These are phyloP conservation scores for Anolis sagrei DNA, from an alignment of 2,113 vertebrate species.

Conservation along the genomic window DNA sequence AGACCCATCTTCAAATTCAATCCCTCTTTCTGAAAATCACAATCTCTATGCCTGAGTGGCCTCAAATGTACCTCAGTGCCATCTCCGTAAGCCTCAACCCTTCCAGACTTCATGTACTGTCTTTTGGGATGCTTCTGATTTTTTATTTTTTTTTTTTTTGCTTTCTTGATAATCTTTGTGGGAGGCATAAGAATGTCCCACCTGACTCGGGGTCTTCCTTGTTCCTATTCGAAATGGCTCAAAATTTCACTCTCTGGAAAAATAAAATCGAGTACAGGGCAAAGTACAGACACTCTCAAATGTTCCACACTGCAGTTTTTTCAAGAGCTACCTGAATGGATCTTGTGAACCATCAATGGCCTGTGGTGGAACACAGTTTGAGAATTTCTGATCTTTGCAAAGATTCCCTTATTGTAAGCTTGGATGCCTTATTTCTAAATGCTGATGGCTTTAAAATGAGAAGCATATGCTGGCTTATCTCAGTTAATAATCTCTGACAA, in stretches of 20 bases:
- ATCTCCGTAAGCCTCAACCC: not conserved
- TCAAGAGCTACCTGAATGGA: not conserved
- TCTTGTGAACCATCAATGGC: not conserved
- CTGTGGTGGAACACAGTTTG: not conserved
- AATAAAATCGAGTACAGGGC: not conserved
- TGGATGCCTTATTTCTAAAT: slow-evolving; percentile 46
- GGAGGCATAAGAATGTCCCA: no score
- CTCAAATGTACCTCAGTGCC: no score
- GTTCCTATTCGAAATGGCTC: not conserved
- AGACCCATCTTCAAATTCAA: not conserved
- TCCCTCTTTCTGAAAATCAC: no score
- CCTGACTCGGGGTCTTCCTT: not conserved
- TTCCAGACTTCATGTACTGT: no score
- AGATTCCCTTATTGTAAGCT: slow-evolving; percentile 22
- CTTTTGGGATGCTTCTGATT: no score
- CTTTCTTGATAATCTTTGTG: no score
- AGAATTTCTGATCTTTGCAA: not conserved
- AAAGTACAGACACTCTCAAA: not conserved
- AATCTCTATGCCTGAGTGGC: no score
- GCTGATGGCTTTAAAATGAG: not conserved
- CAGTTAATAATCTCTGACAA: not conserved
- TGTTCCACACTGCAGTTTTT: not conserved
- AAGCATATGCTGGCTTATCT: not conserved
- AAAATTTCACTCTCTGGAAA: not conserved
- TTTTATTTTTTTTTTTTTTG: no score